Percentiles rank a stretch among this genome's conserved stretches.
Conservation (phyloP, 2,888 invertebrate species). For the Philereme transversata region DNA sequence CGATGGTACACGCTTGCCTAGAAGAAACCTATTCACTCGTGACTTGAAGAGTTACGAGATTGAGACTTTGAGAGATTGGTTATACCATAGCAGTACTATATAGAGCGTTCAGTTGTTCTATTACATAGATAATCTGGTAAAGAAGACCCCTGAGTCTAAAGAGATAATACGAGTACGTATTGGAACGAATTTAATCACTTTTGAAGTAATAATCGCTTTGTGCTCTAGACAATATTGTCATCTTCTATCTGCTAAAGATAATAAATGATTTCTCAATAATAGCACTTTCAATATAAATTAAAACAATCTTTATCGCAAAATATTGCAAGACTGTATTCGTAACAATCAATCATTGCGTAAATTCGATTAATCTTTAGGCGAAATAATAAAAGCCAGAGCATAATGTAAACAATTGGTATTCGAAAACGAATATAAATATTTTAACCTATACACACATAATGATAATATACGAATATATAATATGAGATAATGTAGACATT, state of each 20-base stretch:
- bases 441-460: neutral
- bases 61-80: too few relatives aligned
- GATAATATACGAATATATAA: neutral
- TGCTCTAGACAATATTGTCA: neutral
- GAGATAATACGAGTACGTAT: neutral
- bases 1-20: too few relatives aligned
- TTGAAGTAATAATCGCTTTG: neutral
- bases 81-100: too few relatives aligned
- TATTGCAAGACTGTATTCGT: neutral
- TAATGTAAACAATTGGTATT: conserved; percentile 39
- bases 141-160: neutral
- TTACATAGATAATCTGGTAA: neutral
- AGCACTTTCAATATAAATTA: neutral
- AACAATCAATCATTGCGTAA: conserved; percentile 7
- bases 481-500: conserved; percentile 32
- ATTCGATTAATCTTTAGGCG: conserved; percentile 13
- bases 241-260: neutral
- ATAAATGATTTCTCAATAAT: neutral
- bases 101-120: neutral
- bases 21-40: too few relatives aligned
- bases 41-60: too few relatives aligned
- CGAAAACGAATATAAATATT: neutral
- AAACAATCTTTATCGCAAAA: neutral
- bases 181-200: neutral
- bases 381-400: conserved; percentile 32